Evolutionary conservation across 2,113 vertebrate species (phyloP).

Genomic region (Stegastes partitus): DNA sequence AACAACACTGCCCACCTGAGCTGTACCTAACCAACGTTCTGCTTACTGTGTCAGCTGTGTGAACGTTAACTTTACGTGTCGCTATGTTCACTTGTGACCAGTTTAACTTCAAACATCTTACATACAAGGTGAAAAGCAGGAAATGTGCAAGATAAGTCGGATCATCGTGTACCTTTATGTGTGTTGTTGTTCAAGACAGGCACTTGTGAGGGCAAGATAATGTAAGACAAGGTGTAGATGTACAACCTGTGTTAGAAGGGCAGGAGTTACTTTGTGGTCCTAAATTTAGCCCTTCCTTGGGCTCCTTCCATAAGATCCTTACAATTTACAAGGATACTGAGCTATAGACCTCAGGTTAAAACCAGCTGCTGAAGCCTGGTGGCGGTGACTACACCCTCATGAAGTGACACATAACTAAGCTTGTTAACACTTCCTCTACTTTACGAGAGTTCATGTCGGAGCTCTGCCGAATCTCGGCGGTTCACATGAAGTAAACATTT

Average conservation of each 20-base stretch:
- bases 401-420: not conserved
- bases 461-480: not conserved
- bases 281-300: not conserved
- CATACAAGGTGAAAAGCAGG: not conserved
- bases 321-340: not conserved
- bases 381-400: not conserved
- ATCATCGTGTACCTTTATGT: not conserved
- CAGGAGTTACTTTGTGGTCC: not conserved
- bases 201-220: not conserved
- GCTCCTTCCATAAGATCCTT: not conserved
- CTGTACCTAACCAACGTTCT: too few relatives aligned
- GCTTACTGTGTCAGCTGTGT: too few relatives aligned
- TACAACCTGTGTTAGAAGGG: not conserved
- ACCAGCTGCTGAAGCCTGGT: not conserved
- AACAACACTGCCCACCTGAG: too few relatives aligned
- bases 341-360: not conserved
- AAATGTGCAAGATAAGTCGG: not conserved
- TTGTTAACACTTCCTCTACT: not conserved
- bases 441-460: not conserved
- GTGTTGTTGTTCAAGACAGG: not conserved
- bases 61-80: too few relatives aligned
- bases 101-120: not conserved
- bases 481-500: conserved; percentile 5
- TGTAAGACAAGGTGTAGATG: conserved; percentile 5
- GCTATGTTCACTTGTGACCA: too few relatives aligned